Percentiles rank a stretch among this genome's conserved stretches.
phyloP scores from a whole-genome alignment of 2,797 vertebrate species.

The Discoglossus pictus region DNA sequence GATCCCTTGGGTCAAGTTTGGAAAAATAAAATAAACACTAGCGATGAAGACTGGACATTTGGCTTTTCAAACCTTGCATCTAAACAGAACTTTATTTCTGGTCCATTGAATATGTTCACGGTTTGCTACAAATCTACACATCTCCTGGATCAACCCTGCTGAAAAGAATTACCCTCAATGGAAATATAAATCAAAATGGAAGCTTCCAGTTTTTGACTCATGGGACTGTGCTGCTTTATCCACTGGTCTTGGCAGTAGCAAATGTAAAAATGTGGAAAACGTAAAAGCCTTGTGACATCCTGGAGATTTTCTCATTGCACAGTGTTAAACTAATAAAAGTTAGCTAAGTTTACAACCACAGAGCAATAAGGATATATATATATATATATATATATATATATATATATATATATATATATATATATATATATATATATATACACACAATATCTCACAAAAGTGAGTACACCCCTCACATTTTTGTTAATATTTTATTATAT shows the following conservation, averaged over 20 bases:
- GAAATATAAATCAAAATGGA: background rate
- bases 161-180: background rate
- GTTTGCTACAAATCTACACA: constrained; percentile 1
- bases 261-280: background rate
- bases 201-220: background rate
- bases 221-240: background rate
- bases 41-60: background rate
- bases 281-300: background rate
- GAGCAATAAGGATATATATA: no score
- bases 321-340: no score
- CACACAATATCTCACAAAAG: no score
- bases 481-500: no score
- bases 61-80: no score
- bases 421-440: no score
- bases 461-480: no score
- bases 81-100: constrained; percentile 1
- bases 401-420: no score
- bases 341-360: no score
- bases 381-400: no score
- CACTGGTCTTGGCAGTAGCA: background rate
- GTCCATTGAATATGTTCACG: constrained; percentile 1
- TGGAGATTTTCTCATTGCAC: background rate
- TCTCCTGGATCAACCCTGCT: background rate
- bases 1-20: background rate
- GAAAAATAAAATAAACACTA: background rate